These are phyloP conservation scores for Rachycentron canadum DNA, from an alignment of 2,797 vertebrate species.

Conservation along the genomic window DNA sequence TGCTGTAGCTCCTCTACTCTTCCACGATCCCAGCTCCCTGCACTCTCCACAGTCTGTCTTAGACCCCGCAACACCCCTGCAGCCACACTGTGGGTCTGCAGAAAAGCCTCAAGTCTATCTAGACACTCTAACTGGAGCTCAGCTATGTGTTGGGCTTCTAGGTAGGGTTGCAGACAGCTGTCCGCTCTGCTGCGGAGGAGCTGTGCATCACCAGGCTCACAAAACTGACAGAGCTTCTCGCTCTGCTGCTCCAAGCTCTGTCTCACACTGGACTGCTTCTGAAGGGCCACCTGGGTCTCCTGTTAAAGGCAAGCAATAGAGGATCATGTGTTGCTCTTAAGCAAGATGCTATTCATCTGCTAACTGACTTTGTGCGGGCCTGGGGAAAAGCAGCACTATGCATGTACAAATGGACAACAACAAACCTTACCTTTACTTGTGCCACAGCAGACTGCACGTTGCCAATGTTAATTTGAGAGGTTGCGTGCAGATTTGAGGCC, in stretches of 20 bases:
- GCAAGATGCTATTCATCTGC: background rate
- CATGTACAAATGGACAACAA: background rate
- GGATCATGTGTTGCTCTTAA: slow-evolving; percentile 26
- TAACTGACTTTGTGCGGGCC: background rate
- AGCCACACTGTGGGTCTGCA: slow-evolving; percentile 83
- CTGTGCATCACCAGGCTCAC: slow-evolving; percentile 85
- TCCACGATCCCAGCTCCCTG: slow-evolving; percentile 90
- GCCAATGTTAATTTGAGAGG: slow-evolving; percentile 87
- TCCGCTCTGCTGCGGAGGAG: slow-evolving; percentile 87
- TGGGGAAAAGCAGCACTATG: background rate
- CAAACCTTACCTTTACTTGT: slow-evolving; percentile 88
- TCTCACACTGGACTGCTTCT: slow-evolving; percentile 83
- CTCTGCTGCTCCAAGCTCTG: slow-evolving; percentile 86
- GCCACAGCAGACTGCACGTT: slow-evolving; percentile 84
- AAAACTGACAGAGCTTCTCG: slow-evolving; percentile 86
- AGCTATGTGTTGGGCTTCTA: slow-evolving; percentile 89
- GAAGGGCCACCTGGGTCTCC: slow-evolving; percentile 85
- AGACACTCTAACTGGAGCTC: slow-evolving; percentile 87
- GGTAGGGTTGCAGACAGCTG: slow-evolving; percentile 90
- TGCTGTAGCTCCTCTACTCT: slow-evolving; percentile 90
- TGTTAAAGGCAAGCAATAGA: slow-evolving; percentile 63
- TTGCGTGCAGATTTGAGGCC: slow-evolving; percentile 88
- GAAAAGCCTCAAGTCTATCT: slow-evolving; percentile 86
- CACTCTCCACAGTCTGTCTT: slow-evolving; percentile 90
- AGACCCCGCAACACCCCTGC: slow-evolving; percentile 84